Evolutionary conservation across 1,140 invertebrate genomes (phyloP).

Genomic region (Campoletis sonorensis): DNA sequence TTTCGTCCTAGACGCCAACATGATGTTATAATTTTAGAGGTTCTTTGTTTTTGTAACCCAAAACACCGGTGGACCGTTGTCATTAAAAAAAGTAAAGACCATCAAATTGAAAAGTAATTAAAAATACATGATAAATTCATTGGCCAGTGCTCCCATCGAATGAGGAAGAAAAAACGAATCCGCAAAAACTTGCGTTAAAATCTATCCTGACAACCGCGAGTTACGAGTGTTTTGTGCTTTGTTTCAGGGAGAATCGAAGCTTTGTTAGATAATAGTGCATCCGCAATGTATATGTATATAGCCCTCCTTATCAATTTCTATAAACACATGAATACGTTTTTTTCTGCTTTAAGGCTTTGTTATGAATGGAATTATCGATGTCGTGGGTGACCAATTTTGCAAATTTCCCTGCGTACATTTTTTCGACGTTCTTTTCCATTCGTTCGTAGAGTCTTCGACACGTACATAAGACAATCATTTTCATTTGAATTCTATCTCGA

Average conservation of each 20-base stretch:
- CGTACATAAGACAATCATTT: neutral
- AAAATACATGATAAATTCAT: constrained; percentile 38
- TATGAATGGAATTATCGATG: neutral
- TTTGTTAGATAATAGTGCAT: constrained; percentile 50
- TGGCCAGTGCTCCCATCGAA: constrained; percentile 55
- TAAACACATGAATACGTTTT: too few species aligned
- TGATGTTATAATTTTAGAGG: neutral
- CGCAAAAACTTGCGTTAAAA: constrained; percentile 43
- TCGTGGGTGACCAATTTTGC: neutral
- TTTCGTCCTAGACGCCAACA: constrained; percentile 7
- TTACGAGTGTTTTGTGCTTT: constrained; percentile 57
- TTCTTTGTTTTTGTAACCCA: constrained; percentile 32
- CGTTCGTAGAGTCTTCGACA: too few species aligned
- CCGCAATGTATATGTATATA: constrained; percentile 50
- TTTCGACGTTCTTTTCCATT: too few species aligned
- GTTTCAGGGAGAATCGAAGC: constrained; percentile 48
- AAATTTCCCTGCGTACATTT: neutral
- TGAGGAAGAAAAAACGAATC: neutral
- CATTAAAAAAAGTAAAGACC: neutral
- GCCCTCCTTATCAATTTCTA: neutral
- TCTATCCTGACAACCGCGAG: constrained; percentile 49
- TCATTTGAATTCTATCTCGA: neutral
- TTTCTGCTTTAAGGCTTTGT: neutral
- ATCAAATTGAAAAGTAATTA: neutral
- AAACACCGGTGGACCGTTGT: neutral